A percentile compares a stretch with the other conserved stretches of the same genome.
These are phyloP conservation scores for Polyodon spathula DNA, from an alignment of 2,113 vertebrate genomes.

Conservation along the genomic window DNA sequence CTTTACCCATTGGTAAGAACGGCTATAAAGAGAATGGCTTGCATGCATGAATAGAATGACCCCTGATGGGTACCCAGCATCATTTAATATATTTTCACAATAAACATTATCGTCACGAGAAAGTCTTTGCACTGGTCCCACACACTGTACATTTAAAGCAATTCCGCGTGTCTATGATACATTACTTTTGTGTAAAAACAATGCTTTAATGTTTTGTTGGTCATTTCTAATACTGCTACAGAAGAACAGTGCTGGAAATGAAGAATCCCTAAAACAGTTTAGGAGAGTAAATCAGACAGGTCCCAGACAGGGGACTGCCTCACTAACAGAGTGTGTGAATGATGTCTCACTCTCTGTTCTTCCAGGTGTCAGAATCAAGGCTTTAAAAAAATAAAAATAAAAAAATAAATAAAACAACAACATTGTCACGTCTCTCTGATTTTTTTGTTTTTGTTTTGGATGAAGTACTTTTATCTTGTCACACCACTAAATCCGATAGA, in stretches of 20 bases:
- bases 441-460: too few species aligned
- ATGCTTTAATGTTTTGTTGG: background rate
- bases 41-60: constrained; percentile 70
- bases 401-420: background rate
- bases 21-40: constrained; percentile 64
- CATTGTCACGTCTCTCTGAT: too few species aligned
- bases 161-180: background rate
- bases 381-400: constrained; percentile 21
- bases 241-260: too few species aligned
- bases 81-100: constrained; percentile 8
- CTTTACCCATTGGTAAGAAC: constrained; percentile 63
- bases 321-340: too few species aligned
- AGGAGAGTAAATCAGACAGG: too few species aligned
- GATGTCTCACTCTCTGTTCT: background rate
- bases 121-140: background rate
- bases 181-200: background rate
- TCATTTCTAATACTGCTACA: too few species aligned
- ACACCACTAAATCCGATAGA: too few species aligned
- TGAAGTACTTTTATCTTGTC: too few species aligned
- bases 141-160: background rate
- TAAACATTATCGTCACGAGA: constrained; percentile 9
- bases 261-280: too few species aligned
- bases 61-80: constrained; percentile 28
- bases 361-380: constrained; percentile 17
- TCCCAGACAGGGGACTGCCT: too few species aligned